Conservation (phyloP, 2,888 invertebrate species). For the Elegia similella region DNA sequence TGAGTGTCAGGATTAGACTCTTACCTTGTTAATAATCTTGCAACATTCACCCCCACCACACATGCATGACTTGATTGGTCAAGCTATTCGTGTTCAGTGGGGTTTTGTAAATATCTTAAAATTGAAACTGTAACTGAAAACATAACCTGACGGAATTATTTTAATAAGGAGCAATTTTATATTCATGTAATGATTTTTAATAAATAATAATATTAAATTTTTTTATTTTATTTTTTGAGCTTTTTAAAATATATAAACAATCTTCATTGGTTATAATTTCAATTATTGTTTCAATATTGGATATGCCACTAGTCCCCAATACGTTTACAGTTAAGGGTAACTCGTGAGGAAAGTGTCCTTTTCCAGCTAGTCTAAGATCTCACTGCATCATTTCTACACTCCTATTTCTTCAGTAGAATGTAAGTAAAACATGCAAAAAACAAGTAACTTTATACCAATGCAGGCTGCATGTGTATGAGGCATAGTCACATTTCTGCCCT, state of each 20-base stretch:
- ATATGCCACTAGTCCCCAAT: background rate
- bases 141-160: background rate
- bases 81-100: slow-evolving; percentile 30
- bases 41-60: slow-evolving; percentile 68
- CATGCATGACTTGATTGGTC: slow-evolving; percentile 64
- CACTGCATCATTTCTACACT: background rate
- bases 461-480: too few species aligned
- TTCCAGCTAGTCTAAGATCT: slow-evolving; percentile 25
- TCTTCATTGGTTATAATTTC: background rate
- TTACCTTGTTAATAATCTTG: slow-evolving; percentile 65
- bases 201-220: too few species aligned
- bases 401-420: background rate
- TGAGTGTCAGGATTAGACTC: slow-evolving; percentile 43
- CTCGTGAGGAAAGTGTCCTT: slow-evolving; percentile 35
- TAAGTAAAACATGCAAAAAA: background rate
- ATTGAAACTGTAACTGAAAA: background rate
- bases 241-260: too few species aligned
- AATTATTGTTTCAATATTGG: background rate
- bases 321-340: slow-evolving; percentile 11
- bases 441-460: too few species aligned
- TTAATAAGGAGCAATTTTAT: too few species aligned
- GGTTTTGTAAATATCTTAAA: background rate
- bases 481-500: too few species aligned
- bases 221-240: too few species aligned
- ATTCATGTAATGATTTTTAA: too few species aligned